Evolutionary conservation across 1,140 invertebrate genomes (phyloP), one percentile per base, ranked within the genome.

Genomic region (Acyrthosiphon pisum): DNA sequence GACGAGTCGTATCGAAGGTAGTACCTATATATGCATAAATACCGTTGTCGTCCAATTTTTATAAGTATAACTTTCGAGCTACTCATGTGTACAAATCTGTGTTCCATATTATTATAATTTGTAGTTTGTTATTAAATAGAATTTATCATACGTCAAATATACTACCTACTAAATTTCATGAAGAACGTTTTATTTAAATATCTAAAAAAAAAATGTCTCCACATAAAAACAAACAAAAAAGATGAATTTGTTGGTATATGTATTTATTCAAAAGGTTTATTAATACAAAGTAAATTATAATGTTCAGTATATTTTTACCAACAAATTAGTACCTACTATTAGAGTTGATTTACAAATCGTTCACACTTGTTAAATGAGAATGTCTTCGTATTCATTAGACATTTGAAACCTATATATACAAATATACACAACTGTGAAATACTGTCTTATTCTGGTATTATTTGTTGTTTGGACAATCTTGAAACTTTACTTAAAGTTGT

Each of bases 271-370:
- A 48, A 18, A 88, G n/a, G n/a, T n/a, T n/a, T n/a, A n/a, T n/a
- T 50, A 35, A 22, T 9, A 35, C 46, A 22, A 50, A 50, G 30
- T 11, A n/a, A n/a, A n/a, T n/a, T n/a, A n/a, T n/a, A n/a, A n/a
- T n/a, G n/a, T n/a, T n/a, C n/a, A n/a, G 8, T 88, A 2, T 53
- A 22, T 53, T 23, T 88, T n/a, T 48, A 87, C 20, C 35, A 23
- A 56, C 20, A 89, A 89, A 89, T 89, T 89, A 56, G 88, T 30
- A 53, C n/a, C n/a, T n/a, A n/a, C 23, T 35, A 56, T 89, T 56
- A 89, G 20, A 50, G 35, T 53, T 41, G 37, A 41, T 35, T 56
- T 89, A 56, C 20, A 89, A 37, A 89, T 89, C 87, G 22, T 89
- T 89, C 48, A 50, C 50, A 41, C 88, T 37, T 37, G 50, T 89